Conservation (phyloP, 2,888 invertebrate genomes). For the Cantharis rustica region DNA sequence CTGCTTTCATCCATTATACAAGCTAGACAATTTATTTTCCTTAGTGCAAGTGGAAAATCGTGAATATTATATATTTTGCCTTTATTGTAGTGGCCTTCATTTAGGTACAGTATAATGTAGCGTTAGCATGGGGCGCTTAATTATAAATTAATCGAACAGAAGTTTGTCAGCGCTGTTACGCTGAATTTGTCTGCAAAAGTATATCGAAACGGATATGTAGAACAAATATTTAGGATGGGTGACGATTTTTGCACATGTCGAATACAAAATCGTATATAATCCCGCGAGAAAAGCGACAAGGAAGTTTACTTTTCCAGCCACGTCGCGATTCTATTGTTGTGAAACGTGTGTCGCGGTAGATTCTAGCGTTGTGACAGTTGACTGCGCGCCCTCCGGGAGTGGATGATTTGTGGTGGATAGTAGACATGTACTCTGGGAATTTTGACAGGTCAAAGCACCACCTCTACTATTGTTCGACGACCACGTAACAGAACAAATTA, state of each 20-base stretch:
- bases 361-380: conserved; percentile 55
- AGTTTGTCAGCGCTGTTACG: neutral
- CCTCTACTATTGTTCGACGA: conserved; percentile 18
- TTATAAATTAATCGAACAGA: conserved; percentile 18
- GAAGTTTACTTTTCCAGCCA: conserved; percentile 53
- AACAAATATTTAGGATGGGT: conserved; percentile 25
- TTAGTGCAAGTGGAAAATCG: conserved; percentile 49
- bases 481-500: neutral
- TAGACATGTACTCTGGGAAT: conserved; percentile 36
- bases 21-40: conserved; percentile 52
- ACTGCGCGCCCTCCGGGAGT: conserved; percentile 48
- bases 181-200: neutral
- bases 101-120: conserved; percentile 28
- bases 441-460: conserved; percentile 41
- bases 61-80: conserved; percentile 49
- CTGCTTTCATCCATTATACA: conserved; percentile 51
- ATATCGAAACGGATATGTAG: conserved; percentile 9
- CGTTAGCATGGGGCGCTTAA: conserved; percentile 11
- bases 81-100: conserved; percentile 31
- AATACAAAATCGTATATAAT: conserved; percentile 36
- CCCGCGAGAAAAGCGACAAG: conserved; percentile 41
- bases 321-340: conserved; percentile 57
- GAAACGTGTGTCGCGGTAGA: conserved; percentile 55
- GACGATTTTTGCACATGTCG: conserved; percentile 35
- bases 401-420: conserved; percentile 48